Evolutionary conservation across 2,888 invertebrate species (phyloP).

Genomic region (Epinotia brunnichana): DNA sequence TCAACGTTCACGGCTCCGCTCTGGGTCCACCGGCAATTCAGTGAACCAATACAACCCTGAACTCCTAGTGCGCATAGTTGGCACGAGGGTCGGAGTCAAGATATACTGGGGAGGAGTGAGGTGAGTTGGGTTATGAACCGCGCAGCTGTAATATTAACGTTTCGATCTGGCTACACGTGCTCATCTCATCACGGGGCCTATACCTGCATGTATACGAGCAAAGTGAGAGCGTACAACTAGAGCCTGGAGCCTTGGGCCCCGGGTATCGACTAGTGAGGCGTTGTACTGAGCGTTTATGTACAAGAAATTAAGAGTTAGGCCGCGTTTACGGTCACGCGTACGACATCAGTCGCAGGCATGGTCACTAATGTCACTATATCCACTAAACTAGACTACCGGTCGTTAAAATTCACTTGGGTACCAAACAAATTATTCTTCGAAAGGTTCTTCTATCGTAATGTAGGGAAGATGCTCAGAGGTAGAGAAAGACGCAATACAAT

Average conservation of each 20-base stretch:
- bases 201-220: neutral
- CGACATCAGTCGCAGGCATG: too few species aligned
- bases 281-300: too few species aligned
- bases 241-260: neutral
- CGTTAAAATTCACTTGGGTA: too few species aligned
- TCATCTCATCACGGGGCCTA: neutral
- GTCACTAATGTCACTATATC: too few species aligned
- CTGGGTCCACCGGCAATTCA: neutral
- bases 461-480: too few species aligned
- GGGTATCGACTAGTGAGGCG: too few species aligned
- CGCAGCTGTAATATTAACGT: conserved; percentile 11
- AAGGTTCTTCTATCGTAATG: too few species aligned
- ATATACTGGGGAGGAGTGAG: neutral
- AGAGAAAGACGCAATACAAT: too few species aligned
- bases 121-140: neutral
- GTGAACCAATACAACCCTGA: neutral
- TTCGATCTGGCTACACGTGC: conserved; percentile 2
- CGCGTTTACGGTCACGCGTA: too few species aligned
- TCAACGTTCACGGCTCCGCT: neutral
- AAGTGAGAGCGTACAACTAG: neutral
- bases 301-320: too few species aligned
- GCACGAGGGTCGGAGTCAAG: neutral
- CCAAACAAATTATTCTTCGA: too few species aligned
- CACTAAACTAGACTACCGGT: too few species aligned
- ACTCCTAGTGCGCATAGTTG: neutral